Evolutionary conservation across 2,888 invertebrate genomes (phyloP), one percentile per base, ranked within the genome.

Genomic region (Chrysodeixis includens): DNA sequence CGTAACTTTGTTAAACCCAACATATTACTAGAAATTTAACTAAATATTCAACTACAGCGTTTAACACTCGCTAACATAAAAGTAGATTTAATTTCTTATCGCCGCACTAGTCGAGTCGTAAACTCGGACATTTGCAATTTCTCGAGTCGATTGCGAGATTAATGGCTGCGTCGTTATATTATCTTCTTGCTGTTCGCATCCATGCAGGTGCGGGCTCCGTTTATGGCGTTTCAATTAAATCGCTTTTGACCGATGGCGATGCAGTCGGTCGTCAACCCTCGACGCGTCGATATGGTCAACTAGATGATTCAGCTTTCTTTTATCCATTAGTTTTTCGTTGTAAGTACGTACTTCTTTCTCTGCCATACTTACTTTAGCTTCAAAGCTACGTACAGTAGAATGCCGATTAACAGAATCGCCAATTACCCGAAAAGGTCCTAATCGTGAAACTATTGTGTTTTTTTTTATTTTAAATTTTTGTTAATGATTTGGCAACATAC

Each of bases 181-280:
- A 72, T 72, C 73, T 76, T 74, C 77, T 76, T 71, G 73, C 68
- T 75, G 78, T 74, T 59, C 74, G 80, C 81, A 83, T 76, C 66
- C 22, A 63, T 74, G 88, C 90, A 91, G 91, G 92, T 91, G 90
- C 85, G 84, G 74, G 60, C 77, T 80, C 89, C 88, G 82, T 90
- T 91, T 92, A 92, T 91, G 91, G 92, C 78, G 87, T 85, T 92
- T 90, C 91, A 92, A 93, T 93, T 93, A 93, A 93, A 91, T 92
- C 88, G 88, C 90, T 87, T 91, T 90, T 92, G 90, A 90, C 88
- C 90, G 90, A 88, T 78, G 85, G 73, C 90, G 90, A 88, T 78
- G 85, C 73, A 79, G 82, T 71, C 83, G 82, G 80, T 81, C 80
- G 67, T 70, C 71, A 74, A 80, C 82, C 82, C 66, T 65, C 65